These are phyloP conservation scores for Eupithecia dodoneata DNA, from an alignment of 2,888 invertebrate species.

Conservation along the genomic window DNA sequence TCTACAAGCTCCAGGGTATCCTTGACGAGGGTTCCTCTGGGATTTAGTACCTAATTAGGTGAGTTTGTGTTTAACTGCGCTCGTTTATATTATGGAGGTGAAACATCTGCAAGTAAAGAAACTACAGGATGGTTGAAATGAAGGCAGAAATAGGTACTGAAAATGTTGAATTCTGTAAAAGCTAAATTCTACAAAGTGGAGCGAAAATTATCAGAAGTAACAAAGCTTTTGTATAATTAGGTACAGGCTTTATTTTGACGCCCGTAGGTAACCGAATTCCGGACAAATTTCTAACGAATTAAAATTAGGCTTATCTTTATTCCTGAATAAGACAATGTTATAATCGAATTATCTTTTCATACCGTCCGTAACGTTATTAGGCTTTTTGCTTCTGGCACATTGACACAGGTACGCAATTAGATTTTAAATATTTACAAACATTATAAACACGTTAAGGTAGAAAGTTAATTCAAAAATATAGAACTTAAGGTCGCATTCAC, in stretches of 20 bases:
- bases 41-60: conserved; percentile 38
- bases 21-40: conserved; percentile 33
- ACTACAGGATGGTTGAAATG: conserved; percentile 5
- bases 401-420: background rate
- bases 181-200: background rate
- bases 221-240: background rate
- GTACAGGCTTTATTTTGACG: background rate
- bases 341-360: conserved; percentile 1
- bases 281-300: background rate
- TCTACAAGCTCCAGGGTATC: conserved; percentile 20
- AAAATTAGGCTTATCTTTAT: conserved; percentile 2
- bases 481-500: too few species aligned
- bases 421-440: too few species aligned
- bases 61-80: conserved; percentile 27
- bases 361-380: background rate
- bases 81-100: conserved; percentile 24
- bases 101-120: conserved; percentile 23
- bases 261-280: background rate
- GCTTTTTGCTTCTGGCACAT: background rate
- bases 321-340: background rate
- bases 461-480: background rate
- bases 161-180: background rate
- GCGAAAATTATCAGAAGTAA: background rate
- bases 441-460: background rate
- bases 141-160: background rate